Conservation (phyloP, 2,113 vertebrate genomes). For the Channa argus region DNA sequence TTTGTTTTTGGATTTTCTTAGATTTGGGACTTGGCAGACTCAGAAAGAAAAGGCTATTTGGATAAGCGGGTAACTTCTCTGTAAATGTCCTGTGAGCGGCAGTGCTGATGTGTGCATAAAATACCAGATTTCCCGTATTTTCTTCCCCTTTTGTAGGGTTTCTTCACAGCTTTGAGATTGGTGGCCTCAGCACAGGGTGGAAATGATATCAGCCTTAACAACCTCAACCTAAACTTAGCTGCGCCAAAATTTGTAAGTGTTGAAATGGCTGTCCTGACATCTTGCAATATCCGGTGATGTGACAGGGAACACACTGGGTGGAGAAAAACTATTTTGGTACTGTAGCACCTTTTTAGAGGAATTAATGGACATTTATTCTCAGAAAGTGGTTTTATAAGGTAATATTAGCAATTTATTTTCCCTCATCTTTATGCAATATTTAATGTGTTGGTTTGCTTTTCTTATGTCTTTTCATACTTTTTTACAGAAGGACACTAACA, state of each 20-base stretch:
- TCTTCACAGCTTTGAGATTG: constrained; percentile 91
- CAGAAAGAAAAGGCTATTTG: constrained; percentile 94
- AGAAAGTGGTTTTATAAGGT: not conserved
- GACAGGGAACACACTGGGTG: too few relatives aligned
- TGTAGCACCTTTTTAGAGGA: too few relatives aligned
- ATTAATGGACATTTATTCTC: not conserved
- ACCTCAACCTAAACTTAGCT: constrained; percentile 86
- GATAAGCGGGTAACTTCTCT: constrained; percentile 90
- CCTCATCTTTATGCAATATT: not conserved
- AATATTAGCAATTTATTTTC: not conserved
- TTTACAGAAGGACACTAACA: constrained; percentile 90
- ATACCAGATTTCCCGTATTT: not conserved
- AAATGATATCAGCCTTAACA: constrained; percentile 89
- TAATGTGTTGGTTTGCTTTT: not conserved
- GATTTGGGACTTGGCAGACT: constrained; percentile 99
- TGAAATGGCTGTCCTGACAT: not conserved
- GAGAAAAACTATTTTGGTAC: too few relatives aligned
- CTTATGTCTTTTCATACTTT: constrained; percentile 29
- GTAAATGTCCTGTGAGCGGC: not conserved
- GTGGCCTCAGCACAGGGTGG: constrained; percentile 95
- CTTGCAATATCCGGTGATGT: not conserved
- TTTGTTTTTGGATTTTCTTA: constrained; percentile 62
- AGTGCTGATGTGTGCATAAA: constrained; percentile 29
- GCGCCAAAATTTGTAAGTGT: constrained; percentile 94
- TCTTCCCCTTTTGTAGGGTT: constrained; percentile 84